Conservation (phyloP, 2,113 vertebrate species). For the Oncorhynchus keta region DNA sequence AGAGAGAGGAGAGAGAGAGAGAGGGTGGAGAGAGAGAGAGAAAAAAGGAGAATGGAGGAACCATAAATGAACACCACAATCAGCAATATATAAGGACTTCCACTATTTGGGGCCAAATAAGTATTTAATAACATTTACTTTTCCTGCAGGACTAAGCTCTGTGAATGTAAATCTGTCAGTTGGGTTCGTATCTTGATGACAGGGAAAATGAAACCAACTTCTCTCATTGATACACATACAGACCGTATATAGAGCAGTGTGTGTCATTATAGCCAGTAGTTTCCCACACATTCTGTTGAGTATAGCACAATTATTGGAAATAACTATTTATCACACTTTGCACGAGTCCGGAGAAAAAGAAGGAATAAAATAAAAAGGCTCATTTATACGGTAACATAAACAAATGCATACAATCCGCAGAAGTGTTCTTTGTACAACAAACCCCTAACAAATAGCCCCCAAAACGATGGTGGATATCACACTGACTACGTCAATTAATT, state of each 20-base stretch:
- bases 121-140: slow-evolving; percentile 38
- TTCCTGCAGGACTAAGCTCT: slow-evolving; percentile 17
- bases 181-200: slow-evolving; percentile 20
- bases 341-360: not conserved
- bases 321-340: slow-evolving; percentile 33
- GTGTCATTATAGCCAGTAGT: not conserved
- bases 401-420: slow-evolving; percentile 24
- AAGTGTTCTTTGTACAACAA: slow-evolving; percentile 33
- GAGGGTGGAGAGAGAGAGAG: too few species aligned
- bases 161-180: slow-evolving; percentile 41
- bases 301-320: slow-evolving; percentile 53
- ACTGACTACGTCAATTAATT: too few species aligned
- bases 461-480: too few species aligned
- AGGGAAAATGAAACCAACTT: slow-evolving; percentile 26
- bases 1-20: too few species aligned
- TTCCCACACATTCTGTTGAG: slow-evolving; percentile 48
- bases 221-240: slow-evolving; percentile 22
- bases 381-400: slow-evolving; percentile 41
- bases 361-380: slow-evolving; percentile 24
- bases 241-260: not conserved
- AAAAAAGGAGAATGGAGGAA: slow-evolving; percentile 9
- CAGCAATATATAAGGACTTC: slow-evolving; percentile 58
- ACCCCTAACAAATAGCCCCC: not conserved
- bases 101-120: slow-evolving; percentile 51
- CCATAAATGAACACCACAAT: slow-evolving; percentile 37